Evolutionary conservation across 2,113 vertebrate genomes (phyloP).

Genomic region (Ellobius talpinus): DNA sequence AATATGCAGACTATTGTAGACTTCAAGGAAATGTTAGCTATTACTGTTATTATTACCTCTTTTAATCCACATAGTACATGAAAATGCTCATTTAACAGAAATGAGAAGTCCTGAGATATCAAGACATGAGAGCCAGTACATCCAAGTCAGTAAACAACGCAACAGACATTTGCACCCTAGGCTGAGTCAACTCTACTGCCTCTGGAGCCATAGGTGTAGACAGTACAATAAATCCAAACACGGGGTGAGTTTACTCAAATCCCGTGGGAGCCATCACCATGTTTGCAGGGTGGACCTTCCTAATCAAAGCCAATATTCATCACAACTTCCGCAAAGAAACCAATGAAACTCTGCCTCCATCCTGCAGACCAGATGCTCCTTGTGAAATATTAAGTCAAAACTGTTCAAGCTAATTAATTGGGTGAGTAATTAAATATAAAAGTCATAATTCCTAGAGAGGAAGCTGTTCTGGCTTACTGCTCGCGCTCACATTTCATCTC

Average conservation of each 20-base stretch:
- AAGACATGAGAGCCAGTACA: neutral
- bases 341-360: neutral
- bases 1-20: neutral
- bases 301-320: neutral
- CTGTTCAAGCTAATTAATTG: neutral
- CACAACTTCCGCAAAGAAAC: neutral
- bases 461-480: neutral
- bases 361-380: neutral
- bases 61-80: neutral
- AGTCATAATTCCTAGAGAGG: neutral
- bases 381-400: neutral
- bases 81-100: neutral
- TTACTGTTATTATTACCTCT: neutral
- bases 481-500: neutral
- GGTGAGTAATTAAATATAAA: neutral
- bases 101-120: neutral
- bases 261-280: neutral
- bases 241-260: neutral
- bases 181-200: neutral
- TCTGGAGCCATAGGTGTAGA: neutral
- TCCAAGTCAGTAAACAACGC: accelerated
- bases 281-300: neutral
- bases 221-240: neutral
- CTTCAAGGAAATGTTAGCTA: neutral
- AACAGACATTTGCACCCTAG: neutral